These are phyloP conservation scores for Sylvia borin DNA, from an alignment of 2,797 vertebrate genomes.

Conservation along the genomic window DNA sequence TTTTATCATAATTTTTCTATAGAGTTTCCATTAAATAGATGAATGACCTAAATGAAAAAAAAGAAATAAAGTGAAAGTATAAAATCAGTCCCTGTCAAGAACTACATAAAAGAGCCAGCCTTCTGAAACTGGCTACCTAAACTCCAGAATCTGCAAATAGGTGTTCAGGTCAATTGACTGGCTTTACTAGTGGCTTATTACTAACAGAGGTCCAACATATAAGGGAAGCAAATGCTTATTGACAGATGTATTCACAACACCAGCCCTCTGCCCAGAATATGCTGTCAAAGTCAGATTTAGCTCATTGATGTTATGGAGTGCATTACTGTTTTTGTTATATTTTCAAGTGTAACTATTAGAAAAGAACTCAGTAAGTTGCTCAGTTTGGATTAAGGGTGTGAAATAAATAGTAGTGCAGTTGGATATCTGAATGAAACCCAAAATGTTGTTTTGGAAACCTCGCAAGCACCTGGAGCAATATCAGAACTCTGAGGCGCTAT, in stretches of 20 bases:
- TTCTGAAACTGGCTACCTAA: background rate
- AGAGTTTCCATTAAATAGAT: constrained; percentile 56
- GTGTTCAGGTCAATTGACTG: background rate
- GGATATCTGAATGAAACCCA: background rate
- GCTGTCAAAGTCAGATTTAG: background rate
- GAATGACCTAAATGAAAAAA: constrained; percentile 48
- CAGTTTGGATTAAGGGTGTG: background rate
- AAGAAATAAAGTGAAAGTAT: constrained; percentile 27
- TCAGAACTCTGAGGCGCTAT: constrained; percentile 28
- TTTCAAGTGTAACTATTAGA: background rate
- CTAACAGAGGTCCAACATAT: background rate
- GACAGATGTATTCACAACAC: background rate
- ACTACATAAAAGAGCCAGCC: background rate
- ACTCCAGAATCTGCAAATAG: background rate
- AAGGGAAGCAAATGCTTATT: background rate
- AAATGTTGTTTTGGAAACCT: constrained; percentile 28
- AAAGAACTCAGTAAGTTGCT: background rate
- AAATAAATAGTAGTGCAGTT: background rate
- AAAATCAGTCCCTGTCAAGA: constrained; percentile 59
- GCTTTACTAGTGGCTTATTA: background rate
- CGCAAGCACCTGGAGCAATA: background rate
- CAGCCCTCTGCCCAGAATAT: background rate
- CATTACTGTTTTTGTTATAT: background rate
- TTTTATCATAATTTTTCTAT: constrained; percentile 57
- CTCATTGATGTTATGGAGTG: background rate